Evolutionary conservation across 2,797 vertebrate genomes (phyloP).

Genomic region (Danio albolineatus): DNA sequence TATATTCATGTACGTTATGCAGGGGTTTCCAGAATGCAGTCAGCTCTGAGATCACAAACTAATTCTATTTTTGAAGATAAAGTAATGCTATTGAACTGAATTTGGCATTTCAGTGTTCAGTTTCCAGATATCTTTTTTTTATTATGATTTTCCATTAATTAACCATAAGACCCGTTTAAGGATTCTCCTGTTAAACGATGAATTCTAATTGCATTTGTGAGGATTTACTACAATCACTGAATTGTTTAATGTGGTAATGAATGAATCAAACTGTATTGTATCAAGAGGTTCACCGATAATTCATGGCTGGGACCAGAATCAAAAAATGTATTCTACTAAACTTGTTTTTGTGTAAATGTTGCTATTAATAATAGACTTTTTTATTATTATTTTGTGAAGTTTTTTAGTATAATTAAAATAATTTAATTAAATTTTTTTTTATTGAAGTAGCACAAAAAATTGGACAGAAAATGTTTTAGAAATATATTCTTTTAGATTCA

Average conservation of each 20-base stretch:
- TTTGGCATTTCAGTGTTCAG: neutral
- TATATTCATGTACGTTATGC: neutral
- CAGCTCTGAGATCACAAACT: neutral
- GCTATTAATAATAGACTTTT: too few species aligned
- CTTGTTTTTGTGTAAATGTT: too few species aligned
- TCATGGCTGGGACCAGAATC: too few species aligned
- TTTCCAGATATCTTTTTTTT: neutral
- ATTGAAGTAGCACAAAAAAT: too few species aligned
- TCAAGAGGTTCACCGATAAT: too few species aligned
- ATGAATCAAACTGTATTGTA: slow-evolving; percentile 6
- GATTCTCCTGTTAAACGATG: neutral
- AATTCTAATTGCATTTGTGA: neutral
- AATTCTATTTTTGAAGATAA: neutral
- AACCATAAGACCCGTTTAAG: neutral
- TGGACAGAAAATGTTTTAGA: too few species aligned
- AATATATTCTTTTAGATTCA: too few species aligned
- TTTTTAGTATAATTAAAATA: too few species aligned
- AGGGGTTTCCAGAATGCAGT: neutral
- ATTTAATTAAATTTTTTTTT: too few species aligned
- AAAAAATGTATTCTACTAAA: too few species aligned
- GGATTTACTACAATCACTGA: neutral
- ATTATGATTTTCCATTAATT: neutral
- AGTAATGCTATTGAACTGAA: neutral
- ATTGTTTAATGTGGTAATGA: neutral
- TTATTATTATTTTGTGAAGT: too few species aligned